Base-by-base conservation (phyloP, 1,140 invertebrate genomes). In the Diachasma alloeum region DNA sequence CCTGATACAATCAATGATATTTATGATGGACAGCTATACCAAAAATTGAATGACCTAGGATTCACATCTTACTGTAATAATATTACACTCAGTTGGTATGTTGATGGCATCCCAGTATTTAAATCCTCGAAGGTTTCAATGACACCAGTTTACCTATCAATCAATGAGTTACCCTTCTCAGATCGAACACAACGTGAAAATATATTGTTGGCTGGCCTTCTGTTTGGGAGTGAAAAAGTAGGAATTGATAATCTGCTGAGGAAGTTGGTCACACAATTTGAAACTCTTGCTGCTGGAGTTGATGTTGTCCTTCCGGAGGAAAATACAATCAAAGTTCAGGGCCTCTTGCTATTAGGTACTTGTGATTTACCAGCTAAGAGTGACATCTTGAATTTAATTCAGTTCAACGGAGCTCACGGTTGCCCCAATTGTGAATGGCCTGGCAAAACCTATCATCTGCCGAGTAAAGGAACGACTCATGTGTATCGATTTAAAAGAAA, bases 1-100 rank as follows among this genome's bases (percentile, higher is more conserved):
- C 19, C 5, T 39, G 73, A 74, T 42, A 13, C 71, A 48, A 63
- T 80, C 13, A 72, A 37, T n/a, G 72, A 80, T 63, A 67, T 73
- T 24, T 80, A 77, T 36, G 76, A 72, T 63, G 76, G 71, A 5
- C 8, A 8, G 8, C 11, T 74, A 0, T 74, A 73, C 69, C 0
- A 78, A 39, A 19, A 59, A 31, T 74, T 71, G 63, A 46, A 31
- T 19, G 31, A 77, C 22, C 63, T 73, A 0, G 59, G 11, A 26
- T 78, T 78, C 36, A 31, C 73, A 0, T 17, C 24, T 1, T 37
- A 74, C 31, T 59, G 17, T 24, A 6, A 70, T 36, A 76, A 76
- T 39, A 70, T 75, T 6, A 26, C 19, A 26, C 24, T 63, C 24
- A 63, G 24, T 26, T 63, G 59, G 59, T 63, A 63, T 10, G 26